Base-by-base conservation (phyloP, 2,113 vertebrate species). In the Ascaphus truei region DNA sequence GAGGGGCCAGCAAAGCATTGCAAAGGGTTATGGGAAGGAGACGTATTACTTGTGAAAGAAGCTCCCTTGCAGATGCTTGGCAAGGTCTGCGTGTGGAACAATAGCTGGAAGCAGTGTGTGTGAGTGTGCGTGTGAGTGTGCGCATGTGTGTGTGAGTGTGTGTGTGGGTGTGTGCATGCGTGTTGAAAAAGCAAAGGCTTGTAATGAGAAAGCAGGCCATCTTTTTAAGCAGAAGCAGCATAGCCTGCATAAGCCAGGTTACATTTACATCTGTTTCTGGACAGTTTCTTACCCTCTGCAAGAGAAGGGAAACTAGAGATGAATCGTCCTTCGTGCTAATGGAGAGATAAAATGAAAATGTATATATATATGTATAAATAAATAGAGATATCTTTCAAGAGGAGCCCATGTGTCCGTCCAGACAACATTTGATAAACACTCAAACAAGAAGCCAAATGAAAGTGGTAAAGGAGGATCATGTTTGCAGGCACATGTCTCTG, bases 271-370 rank as follows among this genome's bases (percentile, higher is more conserved):
- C 39, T 20, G 52, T 22, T 15, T 13, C 39, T 29, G 45, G 55
- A 22, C 39, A 18, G 37, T 60, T 53, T 25, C 73, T 75, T 75
- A 75, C 69, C 69, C 76, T 69, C 48, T 56, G 39, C 68, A 30
- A 72, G 6, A 61, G 50, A 61, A 55, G 33, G 60, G 60, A 53
- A 55, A 63, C 45, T 72, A 69, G 39, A 72, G 68, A 62, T 62
- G 25, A 41, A 15, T 69, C 47, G 33, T 69, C 71, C 63, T 74
- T 65, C 37, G 37, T 59, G 45, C 59, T 74, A 74, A 36, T 66
- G 56, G 62, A 51, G 60, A 39, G 53, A 64, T 22, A 74, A 63
- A 72, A 25, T 47, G 9, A 51, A 13, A 27, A 77, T 26, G 71
- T 2, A 51, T 45, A 33, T 52, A 57, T 34, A 20, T 55, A 30